Evolutionary conservation across 2,113 vertebrate genomes (phyloP), one percentile per base, ranked within the genome.

Genomic region (Aegithalos caudatus): DNA sequence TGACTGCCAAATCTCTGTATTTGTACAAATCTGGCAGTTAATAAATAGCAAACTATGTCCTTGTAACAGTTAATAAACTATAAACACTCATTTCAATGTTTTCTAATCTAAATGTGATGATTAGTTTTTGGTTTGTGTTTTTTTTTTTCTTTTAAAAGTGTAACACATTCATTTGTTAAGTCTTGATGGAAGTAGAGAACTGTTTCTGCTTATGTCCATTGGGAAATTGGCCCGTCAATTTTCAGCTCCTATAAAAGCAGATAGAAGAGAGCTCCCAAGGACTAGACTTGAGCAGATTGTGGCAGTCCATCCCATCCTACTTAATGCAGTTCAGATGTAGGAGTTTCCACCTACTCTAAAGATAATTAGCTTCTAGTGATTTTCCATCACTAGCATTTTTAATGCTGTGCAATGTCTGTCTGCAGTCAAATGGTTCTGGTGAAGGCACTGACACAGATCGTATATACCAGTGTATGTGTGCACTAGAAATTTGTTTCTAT

Each of bases 261-360:
- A 56, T n/a, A 31, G 42, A 90, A 60, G 33, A 90, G 33, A 94
- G 31, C 71, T 95, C 88, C 64, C 86, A 96, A 86, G 64, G 60
- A 81, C 47, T 38, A 60, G 60, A 40, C 35, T 82, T 69, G 83
- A 94, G 83, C 89, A 95, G 91, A 94, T 72, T 92, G 93, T 72
- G 54, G 73, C 94, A 40, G 81, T 91, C 94, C 18, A 1, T 86
- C 64, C 93, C 91, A 67, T 87, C 56, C 81, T 95, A 21, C 65
- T 95, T 88, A 94, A 95, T 82, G 84, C 44, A 69, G 73, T 92
- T 95, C 86, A 94, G 77, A 87, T 87, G 88, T 92, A 74, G 93
- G 84, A 96, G 89, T 57, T 73, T 78, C 84, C 73, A 92, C 89
- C 73, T 85, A 81, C 95, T 87, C 73, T 47, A 42, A 91, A 72